A percentile compares a stretch with the other conserved stretches of the same genome.
These are phyloP conservation scores for Stegodyphus mimosarum DNA, from an alignment of 1,140 invertebrate species.

Conservation along the genomic window DNA sequence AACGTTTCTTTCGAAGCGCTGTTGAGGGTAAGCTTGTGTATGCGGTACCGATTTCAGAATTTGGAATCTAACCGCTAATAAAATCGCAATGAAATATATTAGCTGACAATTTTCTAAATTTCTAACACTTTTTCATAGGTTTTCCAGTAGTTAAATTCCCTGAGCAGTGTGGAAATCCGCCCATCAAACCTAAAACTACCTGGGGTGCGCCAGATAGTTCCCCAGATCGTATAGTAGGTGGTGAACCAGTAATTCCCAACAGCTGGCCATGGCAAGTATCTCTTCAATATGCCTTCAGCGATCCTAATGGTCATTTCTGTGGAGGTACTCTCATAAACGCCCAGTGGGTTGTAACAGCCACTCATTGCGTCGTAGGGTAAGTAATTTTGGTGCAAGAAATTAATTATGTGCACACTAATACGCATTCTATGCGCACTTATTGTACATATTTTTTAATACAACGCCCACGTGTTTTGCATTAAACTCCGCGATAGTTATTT, in stretches of 20 bases:
- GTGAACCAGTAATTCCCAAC: constrained; percentile 78
- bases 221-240: constrained; percentile 81
- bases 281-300: constrained; percentile 13
- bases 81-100: too few species aligned
- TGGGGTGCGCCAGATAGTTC: neutral
- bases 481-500: too few species aligned
- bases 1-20: too few species aligned
- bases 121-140: neutral
- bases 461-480: too few species aligned
- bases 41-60: too few species aligned
- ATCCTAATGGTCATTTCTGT: constrained; percentile 73
- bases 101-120: neutral
- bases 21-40: too few species aligned
- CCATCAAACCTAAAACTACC: constrained; percentile 24
- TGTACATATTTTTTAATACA: too few species aligned
- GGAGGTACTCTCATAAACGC: constrained; percentile 84
- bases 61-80: too few species aligned
- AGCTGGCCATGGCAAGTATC: constrained; percentile 85
- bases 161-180: constrained; percentile 11
- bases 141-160: neutral
- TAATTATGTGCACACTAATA: too few species aligned
- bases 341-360: constrained; percentile 84
- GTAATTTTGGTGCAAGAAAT: neutral
- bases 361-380: constrained; percentile 77
- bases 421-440: too few species aligned